Evolutionary conservation across 2,113 vertebrate species (phyloP), one percentile per base, ranked within the genome.

Genomic region (Emydocephalus ijimae): DNA sequence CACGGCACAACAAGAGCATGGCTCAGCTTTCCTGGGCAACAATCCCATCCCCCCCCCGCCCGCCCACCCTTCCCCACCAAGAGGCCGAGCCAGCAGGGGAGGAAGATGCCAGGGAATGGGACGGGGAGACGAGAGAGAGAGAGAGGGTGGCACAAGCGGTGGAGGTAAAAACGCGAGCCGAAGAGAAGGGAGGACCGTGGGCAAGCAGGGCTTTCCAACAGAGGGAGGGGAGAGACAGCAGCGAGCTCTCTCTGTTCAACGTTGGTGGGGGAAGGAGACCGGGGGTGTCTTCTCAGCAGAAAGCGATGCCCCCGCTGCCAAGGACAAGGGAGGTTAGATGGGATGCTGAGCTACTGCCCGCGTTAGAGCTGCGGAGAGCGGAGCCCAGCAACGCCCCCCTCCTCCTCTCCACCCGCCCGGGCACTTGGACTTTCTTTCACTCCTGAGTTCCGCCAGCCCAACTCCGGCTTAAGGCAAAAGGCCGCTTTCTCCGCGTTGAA

Each of bases 11-110:
- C 93, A 97, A 88, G 64, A 85, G 34, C 92, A 89, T 96, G 96
- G 91, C 98, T 97, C 97, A 96, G 97, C 91, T 74, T 18, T 57
- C 96, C 96, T 95, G 96, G 96, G 95, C 94, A 94, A 94, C 94
- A 96, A 64, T 23, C 45, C 43, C 29, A 5, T 24, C 14, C 56
- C 56, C 3, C 20, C 7, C 29, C 85, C 23, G 34, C 52, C n/a
- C 45, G 0, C 26, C 86, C 9, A 0, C 4, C 3, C 24, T 29
- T 7, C 61, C 54, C 54, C 4, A 6, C 57, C 10, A 92, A 45
- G 26, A n/a, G 6, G 50, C 56, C 39, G 21, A 54, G 55, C 21
- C 85, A 85, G 74, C 34, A 85, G 88, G 56, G 24, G 2, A 7
- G 59, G 7, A 91, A 14, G 39, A 11, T 18, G 11, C 12, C 20